Conservation (phyloP, 2,797 vertebrate genomes). For the Pseudocheirus occidentalis region DNA sequence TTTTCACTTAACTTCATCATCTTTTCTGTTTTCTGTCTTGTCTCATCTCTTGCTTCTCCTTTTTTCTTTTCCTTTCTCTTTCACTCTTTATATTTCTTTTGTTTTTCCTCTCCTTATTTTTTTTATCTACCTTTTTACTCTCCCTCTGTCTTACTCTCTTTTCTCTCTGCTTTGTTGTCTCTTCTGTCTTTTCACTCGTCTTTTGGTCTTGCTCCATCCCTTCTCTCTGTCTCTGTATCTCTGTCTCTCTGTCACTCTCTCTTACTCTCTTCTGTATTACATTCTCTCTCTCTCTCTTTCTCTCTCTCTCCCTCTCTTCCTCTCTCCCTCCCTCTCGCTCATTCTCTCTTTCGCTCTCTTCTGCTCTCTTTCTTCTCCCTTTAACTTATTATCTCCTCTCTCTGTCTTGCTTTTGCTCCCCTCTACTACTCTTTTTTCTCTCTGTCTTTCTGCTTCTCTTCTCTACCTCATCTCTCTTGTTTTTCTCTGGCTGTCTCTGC, state of each 20-base stretch:
- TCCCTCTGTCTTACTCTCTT: neutral
- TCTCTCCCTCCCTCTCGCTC: neutral
- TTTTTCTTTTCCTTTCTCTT: neutral
- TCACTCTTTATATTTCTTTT: neutral
- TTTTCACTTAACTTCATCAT: neutral
- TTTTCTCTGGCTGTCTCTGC: neutral
- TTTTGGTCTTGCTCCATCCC: neutral
- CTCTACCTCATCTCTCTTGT: neutral
- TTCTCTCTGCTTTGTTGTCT: neutral
- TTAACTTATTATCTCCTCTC: neutral
- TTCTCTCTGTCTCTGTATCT: neutral
- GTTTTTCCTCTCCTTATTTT: neutral
- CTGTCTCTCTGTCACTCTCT: neutral
- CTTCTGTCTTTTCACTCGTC: neutral
- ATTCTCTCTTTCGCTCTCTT: neutral
- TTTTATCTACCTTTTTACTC: neutral
- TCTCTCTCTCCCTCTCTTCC: neutral
- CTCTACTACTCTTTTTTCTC: neutral
- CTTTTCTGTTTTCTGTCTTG: neutral
- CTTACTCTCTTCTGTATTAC: neutral
- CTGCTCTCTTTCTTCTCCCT: neutral
- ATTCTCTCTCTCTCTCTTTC: neutral
- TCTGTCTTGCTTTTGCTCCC: neutral
- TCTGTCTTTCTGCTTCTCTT: neutral
- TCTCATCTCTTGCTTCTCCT: neutral